Base-by-base conservation (phyloP, 1,140 invertebrate species). In the Atta cephalotes region DNA sequence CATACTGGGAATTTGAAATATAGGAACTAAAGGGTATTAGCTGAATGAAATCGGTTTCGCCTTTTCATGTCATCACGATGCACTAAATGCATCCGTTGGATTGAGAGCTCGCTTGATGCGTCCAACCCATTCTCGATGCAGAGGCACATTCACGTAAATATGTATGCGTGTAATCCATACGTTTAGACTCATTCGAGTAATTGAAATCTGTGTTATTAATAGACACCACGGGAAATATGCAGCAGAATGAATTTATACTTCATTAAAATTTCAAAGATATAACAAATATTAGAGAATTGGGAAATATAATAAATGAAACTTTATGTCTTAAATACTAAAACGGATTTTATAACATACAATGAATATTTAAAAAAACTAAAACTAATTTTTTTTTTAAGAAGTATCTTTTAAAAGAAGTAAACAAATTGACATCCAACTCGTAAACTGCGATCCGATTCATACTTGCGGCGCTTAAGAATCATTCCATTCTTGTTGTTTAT, bases 21-120 rank as follows among this genome's bases (percentile, higher is more conserved):
- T 81, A 81, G 66, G 79, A 35, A 31, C 49, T 31, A 53, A 49
- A 45, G 25, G 56, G 31, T 74, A 82, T 82, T 74, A 25, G 70
- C 25, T 72, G 80, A 84, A 84, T 84, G 28, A 74, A 84, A 84
- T 62, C 56, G 70, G 53, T 84, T 84, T 84, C 56, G 80, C 25
- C 58, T 84, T 84, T 84, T 84, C 80, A 76, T 31, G 56, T 84
- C 70, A 84, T 84, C 56, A 21, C 53, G 65, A 60, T 82, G 35
- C 68, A 21, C 63, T 84, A 84, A 84, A 84, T 82, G 68, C 68
- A 62, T 76, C 70, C 70, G 60, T 76, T 28, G 56, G 56, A 76
- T 84, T 74, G 80, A 84, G 80, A 84, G 80, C 45, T 25, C 45
- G 39, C 10, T 84, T 56, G 39, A 84, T 84, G 68, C 70, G 25